Percentiles rank a stretch among this genome's conserved stretches.
These are phyloP conservation scores for Nephrotoma flavescens DNA, from an alignment of 2,888 invertebrate species.

Conservation along the genomic window DNA sequence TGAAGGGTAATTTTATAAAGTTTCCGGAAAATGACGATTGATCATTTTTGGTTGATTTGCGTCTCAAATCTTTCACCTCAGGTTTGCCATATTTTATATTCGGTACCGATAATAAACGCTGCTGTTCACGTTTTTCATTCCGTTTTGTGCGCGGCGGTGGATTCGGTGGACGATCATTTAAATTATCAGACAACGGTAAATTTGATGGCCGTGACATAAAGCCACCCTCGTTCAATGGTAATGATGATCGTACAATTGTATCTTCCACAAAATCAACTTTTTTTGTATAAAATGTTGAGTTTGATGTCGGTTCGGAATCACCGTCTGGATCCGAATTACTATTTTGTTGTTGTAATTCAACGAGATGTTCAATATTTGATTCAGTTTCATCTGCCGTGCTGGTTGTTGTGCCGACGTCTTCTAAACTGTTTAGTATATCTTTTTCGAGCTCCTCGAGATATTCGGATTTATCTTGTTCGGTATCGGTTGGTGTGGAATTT, in stretches of 20 bases:
- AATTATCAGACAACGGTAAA: conserved; percentile 39
- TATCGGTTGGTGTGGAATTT: conserved; percentile 16
- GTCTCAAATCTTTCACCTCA: conserved; percentile 30
- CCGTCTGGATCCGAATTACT: conserved; percentile 14
- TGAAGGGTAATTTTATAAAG: conserved; percentile 53
- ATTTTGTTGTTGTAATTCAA: conserved; percentile 9
- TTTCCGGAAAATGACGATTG: conserved; percentile 50
- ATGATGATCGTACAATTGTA: conserved; percentile 15
- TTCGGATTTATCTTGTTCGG: conserved; percentile 22
- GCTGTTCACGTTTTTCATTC: conserved; percentile 44
- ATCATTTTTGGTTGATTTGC: conserved; percentile 25
- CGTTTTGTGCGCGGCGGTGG: conserved; percentile 40
- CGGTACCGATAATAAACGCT: conserved; percentile 57
- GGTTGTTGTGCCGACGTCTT: conserved; percentile 14
- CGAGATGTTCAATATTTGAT: conserved; percentile 11
- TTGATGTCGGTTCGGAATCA: conserved; percentile 14
- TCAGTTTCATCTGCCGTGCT: conserved; percentile 7
- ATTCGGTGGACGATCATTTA: conserved; percentile 30
- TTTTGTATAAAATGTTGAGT: conserved; percentile 18
- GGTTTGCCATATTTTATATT: conserved; percentile 52
- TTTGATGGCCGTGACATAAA: conserved; percentile 43
- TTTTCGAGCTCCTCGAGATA: conserved; percentile 18
- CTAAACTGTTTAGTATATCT: conserved; percentile 16
- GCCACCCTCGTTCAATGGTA: conserved; percentile 20
- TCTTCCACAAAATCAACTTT: conserved; percentile 29